These are phyloP conservation scores for Alectoris magna DNA, from an alignment of 2,797 vertebrate genomes.

Conservation along the genomic window DNA sequence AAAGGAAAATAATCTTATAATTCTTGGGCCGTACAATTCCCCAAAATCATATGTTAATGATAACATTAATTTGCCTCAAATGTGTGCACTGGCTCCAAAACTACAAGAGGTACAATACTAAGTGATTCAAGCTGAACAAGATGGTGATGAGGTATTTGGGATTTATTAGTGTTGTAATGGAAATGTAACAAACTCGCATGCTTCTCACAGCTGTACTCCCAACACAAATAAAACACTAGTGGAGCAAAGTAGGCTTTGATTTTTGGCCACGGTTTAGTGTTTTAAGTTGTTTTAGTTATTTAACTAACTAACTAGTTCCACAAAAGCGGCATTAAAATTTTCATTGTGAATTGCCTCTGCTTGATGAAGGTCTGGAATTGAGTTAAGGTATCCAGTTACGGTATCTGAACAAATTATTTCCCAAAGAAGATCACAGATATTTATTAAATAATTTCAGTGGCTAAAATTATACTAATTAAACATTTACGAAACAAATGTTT, in stretches of 20 bases:
- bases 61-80: background rate
- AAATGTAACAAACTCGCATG: background rate
- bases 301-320: background rate
- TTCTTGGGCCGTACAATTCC: background rate
- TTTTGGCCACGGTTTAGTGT: background rate
- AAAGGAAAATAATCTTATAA: background rate
- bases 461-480: background rate
- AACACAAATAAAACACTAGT: slow-evolving; percentile 62
- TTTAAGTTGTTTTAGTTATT: slow-evolving; percentile 1
- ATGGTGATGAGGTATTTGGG: background rate
- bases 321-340: background rate
- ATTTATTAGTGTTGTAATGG: background rate
- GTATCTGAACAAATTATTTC: background rate
- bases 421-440: background rate
- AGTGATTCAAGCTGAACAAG: background rate
- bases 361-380: slow-evolving; percentile 36
- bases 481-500: background rate
- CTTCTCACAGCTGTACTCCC: slow-evolving; percentile 5
- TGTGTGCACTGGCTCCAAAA: background rate
- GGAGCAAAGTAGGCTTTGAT: slow-evolving; percentile 30
- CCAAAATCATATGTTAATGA: background rate
- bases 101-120: background rate
- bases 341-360: background rate
- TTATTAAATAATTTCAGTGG: background rate
- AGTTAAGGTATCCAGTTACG: background rate